Percentiles rank a stretch among this genome's conserved stretches.
These are phyloP conservation scores for Drosophila parthenogenetica DNA, from an alignment of 2,888 invertebrate species.

Conservation along the genomic window DNA sequence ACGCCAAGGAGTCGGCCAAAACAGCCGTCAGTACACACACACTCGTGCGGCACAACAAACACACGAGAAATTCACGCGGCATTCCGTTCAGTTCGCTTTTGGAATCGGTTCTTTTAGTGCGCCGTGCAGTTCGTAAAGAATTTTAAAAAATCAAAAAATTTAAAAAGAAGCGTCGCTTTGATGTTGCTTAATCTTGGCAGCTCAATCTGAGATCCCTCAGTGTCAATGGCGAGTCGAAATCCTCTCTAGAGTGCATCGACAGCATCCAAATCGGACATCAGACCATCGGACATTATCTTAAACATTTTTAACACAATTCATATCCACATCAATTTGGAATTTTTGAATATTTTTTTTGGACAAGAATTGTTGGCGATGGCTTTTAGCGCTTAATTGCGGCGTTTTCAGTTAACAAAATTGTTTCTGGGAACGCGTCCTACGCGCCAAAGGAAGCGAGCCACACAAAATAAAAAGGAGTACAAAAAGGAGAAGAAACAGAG, in stretches of 20 bases:
- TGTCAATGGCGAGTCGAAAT: conserved; percentile 67
- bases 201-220: conserved; percentile 55
- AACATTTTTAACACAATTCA: neutral
- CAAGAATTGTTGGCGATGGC: conserved; percentile 27
- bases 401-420: conserved; percentile 69
- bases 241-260: conserved; percentile 46
- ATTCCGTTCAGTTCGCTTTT: conserved; percentile 26
- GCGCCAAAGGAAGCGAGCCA: neutral
- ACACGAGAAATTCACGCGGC: neutral
- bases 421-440: conserved; percentile 44
- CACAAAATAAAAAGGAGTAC: neutral
- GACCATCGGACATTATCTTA: neutral
- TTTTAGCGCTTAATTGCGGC: conserved; percentile 74
- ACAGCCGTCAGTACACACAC: conserved; percentile 1
- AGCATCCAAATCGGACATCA: conserved; percentile 34
- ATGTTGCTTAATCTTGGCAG: conserved; percentile 67
- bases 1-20: conserved; percentile 62
- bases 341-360: conserved; percentile 24
- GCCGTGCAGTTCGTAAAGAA: conserved; percentile 15
- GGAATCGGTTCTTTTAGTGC: conserved; percentile 16
- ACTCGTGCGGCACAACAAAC: conserved; percentile 27
- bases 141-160: conserved; percentile 43
- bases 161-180: conserved; percentile 16
- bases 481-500: neutral
- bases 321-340: conserved; percentile 43